Base-by-base conservation (phyloP, 1,140 invertebrate species). In the Marisa cornuarietis region DNA sequence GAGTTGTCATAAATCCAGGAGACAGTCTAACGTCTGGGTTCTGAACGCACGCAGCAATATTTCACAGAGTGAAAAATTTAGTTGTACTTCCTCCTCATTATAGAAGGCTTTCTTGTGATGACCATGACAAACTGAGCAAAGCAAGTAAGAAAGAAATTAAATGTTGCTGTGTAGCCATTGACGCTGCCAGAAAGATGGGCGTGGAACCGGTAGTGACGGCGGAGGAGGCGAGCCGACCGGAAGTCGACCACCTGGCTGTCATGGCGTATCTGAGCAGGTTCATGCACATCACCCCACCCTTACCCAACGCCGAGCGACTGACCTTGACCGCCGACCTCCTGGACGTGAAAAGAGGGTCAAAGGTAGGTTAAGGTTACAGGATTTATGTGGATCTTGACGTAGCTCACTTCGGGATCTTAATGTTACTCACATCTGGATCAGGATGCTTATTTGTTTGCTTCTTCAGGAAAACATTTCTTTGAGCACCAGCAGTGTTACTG, bases 221-320 rank as follows among this genome's bases (percentile, higher is more conserved):
- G 11, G 95, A 95, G 90, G 97, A 99, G 87, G 96, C 99, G 94
- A 95, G 95, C n/a, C 96, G 97, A 90, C 95, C 95, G 74, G 95
- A 97, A 87, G 96, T 97, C 4, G 97, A 99, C 89, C 97, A 98
- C 93, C 92, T 99, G 81, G 96, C 96, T 14, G 95, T 98, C 77
- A 98, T 98, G 97, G 95, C 97, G 9, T 98, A 98, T 90, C 95
- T 95, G 1, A 95, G 96, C 5, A 93, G 95, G 89, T 96, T 96
- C 90, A 95, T 96, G 85, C 96, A 96, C 94, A 93, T 97, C 49
- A 94, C 95, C 62, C 95, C 96, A 79, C 76, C 81, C 52, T 86
- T 82, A 75, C 79, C 75, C 73, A 87, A 84, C 75, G 80, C 83
- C 61, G 88, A 90, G 66, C 87, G 85, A 79, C n/a, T 88, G 1